Evolutionary conservation across 2,113 vertebrate genomes (phyloP).

Genomic region (Gavia stellata): DNA sequence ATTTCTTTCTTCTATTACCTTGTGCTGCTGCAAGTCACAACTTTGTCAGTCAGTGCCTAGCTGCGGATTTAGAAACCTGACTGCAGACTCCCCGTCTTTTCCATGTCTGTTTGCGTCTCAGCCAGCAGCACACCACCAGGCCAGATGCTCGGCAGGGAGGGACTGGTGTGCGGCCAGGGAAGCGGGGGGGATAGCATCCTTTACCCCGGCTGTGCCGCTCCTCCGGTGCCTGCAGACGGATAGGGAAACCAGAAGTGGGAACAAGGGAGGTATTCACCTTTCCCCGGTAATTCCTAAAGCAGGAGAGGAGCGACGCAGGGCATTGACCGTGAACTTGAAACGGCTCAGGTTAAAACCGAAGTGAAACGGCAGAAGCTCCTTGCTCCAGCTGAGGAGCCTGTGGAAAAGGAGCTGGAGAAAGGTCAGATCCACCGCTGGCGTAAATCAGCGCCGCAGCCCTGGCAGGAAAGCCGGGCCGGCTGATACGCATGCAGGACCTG

Average conservation of each 20-base stretch:
- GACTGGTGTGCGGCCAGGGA: background rate
- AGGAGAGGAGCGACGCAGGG: background rate
- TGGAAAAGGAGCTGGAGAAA: background rate
- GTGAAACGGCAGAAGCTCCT: background rate
- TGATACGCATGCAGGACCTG: background rate
- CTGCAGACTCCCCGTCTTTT: background rate
- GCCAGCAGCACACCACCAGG: background rate
- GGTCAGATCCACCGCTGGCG: background rate
- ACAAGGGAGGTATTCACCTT: too few species aligned
- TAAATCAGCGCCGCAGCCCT: background rate
- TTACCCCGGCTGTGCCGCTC: background rate
- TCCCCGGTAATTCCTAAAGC: accelerated
- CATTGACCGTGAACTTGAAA: accelerated
- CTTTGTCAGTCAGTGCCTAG: background rate
- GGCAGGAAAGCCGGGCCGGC: background rate
- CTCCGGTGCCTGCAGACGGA: accelerated
- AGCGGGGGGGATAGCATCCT: background rate
- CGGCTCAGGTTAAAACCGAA: accelerated
- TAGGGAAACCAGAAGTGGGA: accelerated
- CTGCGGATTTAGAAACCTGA: background rate
- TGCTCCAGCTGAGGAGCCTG: background rate
- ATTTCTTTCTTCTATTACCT: background rate
- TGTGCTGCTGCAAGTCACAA: background rate
- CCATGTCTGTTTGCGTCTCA: background rate
- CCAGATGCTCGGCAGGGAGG: background rate